A percentile compares a stretch with the other conserved stretches of the same genome.
Evolutionary conservation across 2,888 invertebrate genomes (phyloP).

Genomic region (Folsomia candida): DNA sequence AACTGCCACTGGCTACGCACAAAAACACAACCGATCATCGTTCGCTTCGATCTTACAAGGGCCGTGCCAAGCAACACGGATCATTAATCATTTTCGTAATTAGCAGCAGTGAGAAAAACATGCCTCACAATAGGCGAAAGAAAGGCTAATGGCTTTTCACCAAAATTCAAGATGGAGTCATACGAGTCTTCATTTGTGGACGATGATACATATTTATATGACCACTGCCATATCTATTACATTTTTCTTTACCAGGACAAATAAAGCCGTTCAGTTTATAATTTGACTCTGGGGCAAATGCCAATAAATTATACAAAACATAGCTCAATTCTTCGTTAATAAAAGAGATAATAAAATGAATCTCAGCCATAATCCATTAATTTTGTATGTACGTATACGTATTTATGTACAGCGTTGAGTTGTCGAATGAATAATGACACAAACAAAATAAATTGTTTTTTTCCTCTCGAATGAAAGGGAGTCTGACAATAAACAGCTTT

Average conservation of each 20-base stretch:
- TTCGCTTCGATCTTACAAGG: too few relatives aligned
- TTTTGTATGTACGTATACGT: neutral
- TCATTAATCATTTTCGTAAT: conserved; percentile 21
- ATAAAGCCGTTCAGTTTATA: too few relatives aligned
- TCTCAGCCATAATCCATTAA: neutral
- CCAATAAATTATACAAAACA: too few relatives aligned
- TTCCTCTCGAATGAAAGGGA: neutral
- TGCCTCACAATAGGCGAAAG: neutral
- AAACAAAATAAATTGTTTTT: neutral
- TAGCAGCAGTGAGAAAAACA: neutral
- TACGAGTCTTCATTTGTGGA: neutral
- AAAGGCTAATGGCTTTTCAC: neutral
- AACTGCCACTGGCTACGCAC: too few relatives aligned
- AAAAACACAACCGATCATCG: too few relatives aligned
- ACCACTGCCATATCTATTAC: neutral
- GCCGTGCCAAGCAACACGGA: too few relatives aligned
- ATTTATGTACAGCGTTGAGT: neutral
- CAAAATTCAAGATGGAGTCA: neutral
- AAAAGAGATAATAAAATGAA: neutral
- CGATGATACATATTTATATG: neutral
- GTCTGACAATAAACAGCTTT: conserved; percentile 10
- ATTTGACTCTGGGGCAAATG: too few relatives aligned
- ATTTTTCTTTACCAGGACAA: too few relatives aligned
- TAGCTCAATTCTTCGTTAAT: too few relatives aligned
- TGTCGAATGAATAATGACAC: neutral